Base-by-base conservation (phyloP, 2,888 invertebrate species). In the Willowsia nigromaculata region DNA sequence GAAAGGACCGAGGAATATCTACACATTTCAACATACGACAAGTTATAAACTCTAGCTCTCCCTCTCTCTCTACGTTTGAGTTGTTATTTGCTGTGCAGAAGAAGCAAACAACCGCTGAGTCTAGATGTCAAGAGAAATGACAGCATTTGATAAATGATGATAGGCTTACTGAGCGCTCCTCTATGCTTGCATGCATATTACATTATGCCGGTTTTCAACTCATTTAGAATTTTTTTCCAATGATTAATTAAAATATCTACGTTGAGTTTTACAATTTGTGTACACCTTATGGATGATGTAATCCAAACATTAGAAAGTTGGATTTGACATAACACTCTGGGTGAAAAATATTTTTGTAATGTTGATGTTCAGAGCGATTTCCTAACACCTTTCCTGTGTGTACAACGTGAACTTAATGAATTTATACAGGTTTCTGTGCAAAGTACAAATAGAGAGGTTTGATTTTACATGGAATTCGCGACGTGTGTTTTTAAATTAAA, bases 91-190 rank as follows among this genome's bases (percentile, higher is more conserved):
- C 37, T 82, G 65, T 68, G 43, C 30, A 37, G 33, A 25, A 15
- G 78, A 50, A 18, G 50, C 76, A 78, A 76, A 40, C 50, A 68
- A 85, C 85, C 76, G 85, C 76, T 40, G 76, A 76, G 85, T 30
- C 71, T 71, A 59, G 59, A 85, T 74, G 81, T 80, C 81, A 80
- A 50, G 86, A 37, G 74, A 81, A 81, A 82, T 87, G 87, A 87
- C 87, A 82, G 87, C 40, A 18, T 87, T 87, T 87, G 87, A 87
- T 87, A 87, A 87, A 87, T 87, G 87, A 81, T 87, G 84, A 85
- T 85, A 43, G 74, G 65, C 74, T 85, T 82, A n/a, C n/a, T 15
- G 68, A 59, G 56, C 47, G 25, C 25, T 15, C n/a, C 74, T 22
- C n/a, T n/a, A n/a, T 25, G 59, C 59, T 59, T 27, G 27, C 11